Evolutionary conservation across 2,797 vertebrate species (phyloP).

Genomic region (Martes flavigula): DNA sequence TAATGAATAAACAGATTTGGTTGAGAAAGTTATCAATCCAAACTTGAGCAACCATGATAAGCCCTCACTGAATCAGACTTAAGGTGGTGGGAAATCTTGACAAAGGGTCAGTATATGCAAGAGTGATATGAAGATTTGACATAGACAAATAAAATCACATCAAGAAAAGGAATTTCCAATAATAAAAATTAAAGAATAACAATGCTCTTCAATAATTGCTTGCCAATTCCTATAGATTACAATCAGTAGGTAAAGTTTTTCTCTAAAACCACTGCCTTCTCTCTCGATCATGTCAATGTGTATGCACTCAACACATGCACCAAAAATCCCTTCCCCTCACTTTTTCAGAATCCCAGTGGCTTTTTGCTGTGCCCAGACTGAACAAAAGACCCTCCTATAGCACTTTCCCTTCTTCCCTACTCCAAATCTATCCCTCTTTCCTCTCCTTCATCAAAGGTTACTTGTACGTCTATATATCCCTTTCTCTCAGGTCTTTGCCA

Average conservation of each 20-base stretch:
- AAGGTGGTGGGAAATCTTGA: neutral
- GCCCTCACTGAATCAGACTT: neutral
- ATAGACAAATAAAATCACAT: slow-evolving; percentile 10
- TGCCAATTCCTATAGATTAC: neutral
- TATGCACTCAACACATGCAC: rapidly evolving
- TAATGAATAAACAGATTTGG: neutral
- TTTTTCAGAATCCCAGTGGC: neutral
- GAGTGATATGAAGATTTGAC: neutral
- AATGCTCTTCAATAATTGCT: slow-evolving; percentile 32
- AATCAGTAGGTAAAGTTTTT: neutral
- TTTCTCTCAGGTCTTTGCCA: slow-evolving; percentile 13
- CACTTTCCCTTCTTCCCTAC: neutral
- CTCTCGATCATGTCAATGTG: neutral
- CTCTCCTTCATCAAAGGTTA: neutral
- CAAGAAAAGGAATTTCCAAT: neutral
- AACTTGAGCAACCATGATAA: neutral
- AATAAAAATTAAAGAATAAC: slow-evolving; percentile 16
- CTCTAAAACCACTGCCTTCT: neutral
- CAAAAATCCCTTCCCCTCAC: neutral
- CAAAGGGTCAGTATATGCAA: neutral
- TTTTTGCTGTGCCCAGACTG: neutral
- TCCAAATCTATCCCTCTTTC: neutral
- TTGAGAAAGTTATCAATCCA: neutral
- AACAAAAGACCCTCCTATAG: neutral
- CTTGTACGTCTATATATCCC: neutral